These are phyloP conservation scores for Drosophila kikkawai DNA, from an alignment of 1,140 invertebrate genomes.

Conservation along the genomic window DNA sequence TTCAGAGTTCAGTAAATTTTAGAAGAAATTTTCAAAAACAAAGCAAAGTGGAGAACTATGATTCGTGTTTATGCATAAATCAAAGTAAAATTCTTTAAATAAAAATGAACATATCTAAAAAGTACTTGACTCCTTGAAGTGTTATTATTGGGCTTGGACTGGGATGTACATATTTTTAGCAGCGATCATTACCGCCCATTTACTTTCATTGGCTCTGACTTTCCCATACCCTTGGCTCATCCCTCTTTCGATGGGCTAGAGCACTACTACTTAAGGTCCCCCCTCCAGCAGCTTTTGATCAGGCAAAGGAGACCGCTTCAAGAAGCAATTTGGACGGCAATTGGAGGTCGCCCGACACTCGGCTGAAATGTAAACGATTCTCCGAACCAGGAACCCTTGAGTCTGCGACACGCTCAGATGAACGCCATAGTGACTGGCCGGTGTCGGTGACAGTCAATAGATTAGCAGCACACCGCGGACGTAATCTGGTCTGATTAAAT, in stretches of 20 bases:
- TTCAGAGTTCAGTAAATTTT: constrained; percentile 69
- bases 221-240: constrained; percentile 21
- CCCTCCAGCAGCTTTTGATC: constrained; percentile 36
- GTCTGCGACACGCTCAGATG: constrained; percentile 27
- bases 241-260: constrained; percentile 10
- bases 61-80: constrained; percentile 79
- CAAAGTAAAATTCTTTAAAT: constrained; percentile 80
- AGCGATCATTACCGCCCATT: constrained; percentile 30
- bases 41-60: constrained; percentile 36
- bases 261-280: constrained; percentile 10
- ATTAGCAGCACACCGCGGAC: constrained; percentile 29
- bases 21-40: constrained; percentile 68
- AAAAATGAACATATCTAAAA: constrained; percentile 84
- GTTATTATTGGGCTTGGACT: constrained; percentile 8
- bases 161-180: not conserved
- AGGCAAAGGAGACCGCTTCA: constrained; percentile 47
- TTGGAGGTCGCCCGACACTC: not conserved
- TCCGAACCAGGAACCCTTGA: constrained; percentile 27
- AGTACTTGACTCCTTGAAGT: constrained; percentile 8
- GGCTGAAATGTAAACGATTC: constrained; percentile 46
- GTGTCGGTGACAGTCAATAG: constrained; percentile 46
- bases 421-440: not conserved
- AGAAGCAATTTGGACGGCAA: constrained; percentile 27
- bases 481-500: constrained; percentile 69
- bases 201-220: constrained; percentile 40